These are phyloP conservation scores for Pedicia rivosa DNA, from an alignment of 2,888 invertebrate species.

Conservation along the genomic window DNA sequence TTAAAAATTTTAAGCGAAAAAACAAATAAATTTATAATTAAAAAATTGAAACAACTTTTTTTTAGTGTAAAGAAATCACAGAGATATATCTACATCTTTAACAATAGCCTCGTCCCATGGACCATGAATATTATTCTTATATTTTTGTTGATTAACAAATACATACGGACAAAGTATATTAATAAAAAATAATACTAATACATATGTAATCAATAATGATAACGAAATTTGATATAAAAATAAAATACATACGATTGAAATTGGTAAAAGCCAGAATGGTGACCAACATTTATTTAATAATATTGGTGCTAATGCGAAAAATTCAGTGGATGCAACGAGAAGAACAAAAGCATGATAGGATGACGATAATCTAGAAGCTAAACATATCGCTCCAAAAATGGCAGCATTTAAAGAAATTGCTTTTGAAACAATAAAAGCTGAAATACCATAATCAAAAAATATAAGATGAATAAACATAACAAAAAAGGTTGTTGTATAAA, in stretches of 20 bases:
- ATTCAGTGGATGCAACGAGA: slow-evolving; percentile 72
- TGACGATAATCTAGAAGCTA: slow-evolving; percentile 78
- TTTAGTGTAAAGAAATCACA: too few relatives aligned
- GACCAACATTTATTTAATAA: slow-evolving; percentile 47
- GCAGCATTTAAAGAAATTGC: slow-evolving; percentile 89
- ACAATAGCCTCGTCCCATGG: slow-evolving; percentile 95
- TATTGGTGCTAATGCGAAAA: slow-evolving; percentile 80
- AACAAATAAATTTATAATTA: too few relatives aligned
- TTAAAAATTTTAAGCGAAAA: too few relatives aligned
- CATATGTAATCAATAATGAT: slow-evolving; percentile 43
- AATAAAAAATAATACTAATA: slow-evolving; percentile 42
- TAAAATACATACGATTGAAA: slow-evolving; percentile 34
- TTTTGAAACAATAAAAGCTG: slow-evolving; percentile 74
- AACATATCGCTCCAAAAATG: slow-evolving; percentile 86
- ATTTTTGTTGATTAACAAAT: slow-evolving; percentile 59
- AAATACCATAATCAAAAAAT: slow-evolving; percentile 82
- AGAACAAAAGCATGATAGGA: slow-evolving; percentile 79
- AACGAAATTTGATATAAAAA: slow-evolving; percentile 40
- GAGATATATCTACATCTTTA: slow-evolving; percentile 35
- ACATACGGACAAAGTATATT: slow-evolving; percentile 57
- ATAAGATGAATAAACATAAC: slow-evolving; percentile 79
- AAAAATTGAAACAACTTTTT: too few relatives aligned
- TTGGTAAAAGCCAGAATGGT: slow-evolving; percentile 36
- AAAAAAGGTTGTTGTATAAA: slow-evolving; percentile 79
- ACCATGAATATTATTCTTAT: slow-evolving; percentile 86